Percentiles rank a stretch among this genome's conserved stretches.
Evolutionary conservation across 2,797 vertebrate species (phyloP).

Genomic region (Etheostoma perlongum): DNA sequence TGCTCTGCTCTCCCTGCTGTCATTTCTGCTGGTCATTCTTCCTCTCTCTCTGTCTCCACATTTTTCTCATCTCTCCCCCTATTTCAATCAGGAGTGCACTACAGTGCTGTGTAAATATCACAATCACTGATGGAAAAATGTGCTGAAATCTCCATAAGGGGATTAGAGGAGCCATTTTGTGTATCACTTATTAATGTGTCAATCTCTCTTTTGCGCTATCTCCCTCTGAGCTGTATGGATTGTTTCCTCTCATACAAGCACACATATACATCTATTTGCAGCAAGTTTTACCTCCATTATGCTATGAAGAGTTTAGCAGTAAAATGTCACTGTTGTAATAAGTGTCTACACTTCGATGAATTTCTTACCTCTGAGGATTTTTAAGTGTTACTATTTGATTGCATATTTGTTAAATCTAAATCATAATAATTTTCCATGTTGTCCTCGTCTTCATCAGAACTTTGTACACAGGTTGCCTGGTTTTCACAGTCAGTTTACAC

Average conservation of each 20-base stretch:
- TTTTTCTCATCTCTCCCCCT: conserved; percentile 21
- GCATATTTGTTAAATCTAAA: conserved; percentile 23
- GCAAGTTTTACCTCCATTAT: conserved; percentile 8
- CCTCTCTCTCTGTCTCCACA: conserved; percentile 25
- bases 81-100: conserved; percentile 68
- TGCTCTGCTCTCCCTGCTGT: conserved; percentile 46
- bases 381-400: conserved; percentile 16
- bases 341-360: conserved; percentile 30
- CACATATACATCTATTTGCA: conserved; percentile 28
- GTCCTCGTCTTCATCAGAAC: too few relatives aligned
- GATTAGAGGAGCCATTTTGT: conserved; percentile 83
- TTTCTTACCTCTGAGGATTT: conserved; percentile 17
- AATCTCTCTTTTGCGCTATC: conserved; percentile 7
- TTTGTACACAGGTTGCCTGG: too few relatives aligned
- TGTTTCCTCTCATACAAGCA: conserved; percentile 34
- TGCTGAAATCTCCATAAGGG: conserved; percentile 73
- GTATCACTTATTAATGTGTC: conserved; percentile 77
- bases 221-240: conserved; percentile 43
- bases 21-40: conserved; percentile 46
- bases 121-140: conserved; percentile 76
- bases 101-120: conserved; percentile 81
- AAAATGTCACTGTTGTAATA: conserved; percentile 1
- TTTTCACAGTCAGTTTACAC: too few relatives aligned
- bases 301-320: not conserved
- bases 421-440: too few relatives aligned